Conservation (phyloP, 2,113 vertebrate genomes). For the Elgaria multicarinata region DNA sequence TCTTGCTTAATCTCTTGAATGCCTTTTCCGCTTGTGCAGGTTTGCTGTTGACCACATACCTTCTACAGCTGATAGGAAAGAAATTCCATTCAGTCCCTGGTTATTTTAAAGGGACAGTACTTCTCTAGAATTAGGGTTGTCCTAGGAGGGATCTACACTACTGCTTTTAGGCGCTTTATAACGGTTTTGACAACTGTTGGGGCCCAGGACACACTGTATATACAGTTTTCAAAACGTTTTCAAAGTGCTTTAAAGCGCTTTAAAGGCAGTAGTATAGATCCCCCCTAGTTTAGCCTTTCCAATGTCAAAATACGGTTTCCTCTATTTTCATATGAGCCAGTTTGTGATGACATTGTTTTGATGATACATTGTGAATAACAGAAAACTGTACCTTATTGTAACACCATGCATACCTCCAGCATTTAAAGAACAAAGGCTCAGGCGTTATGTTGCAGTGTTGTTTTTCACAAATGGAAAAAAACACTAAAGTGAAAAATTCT, state of each 20-base stretch:
- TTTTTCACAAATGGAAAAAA: background rate
- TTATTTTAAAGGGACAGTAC: background rate
- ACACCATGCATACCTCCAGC: background rate
- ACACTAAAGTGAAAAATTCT: background rate
- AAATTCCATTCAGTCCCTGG: background rate
- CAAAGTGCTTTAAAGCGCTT: too few species aligned
- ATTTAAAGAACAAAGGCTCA: background rate
- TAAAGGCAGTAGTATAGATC: too few species aligned
- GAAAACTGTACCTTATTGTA: background rate
- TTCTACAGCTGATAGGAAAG: constrained; percentile 22
- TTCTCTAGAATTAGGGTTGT: background rate
- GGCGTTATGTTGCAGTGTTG: background rate
- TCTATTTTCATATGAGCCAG: background rate
- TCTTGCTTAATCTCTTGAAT: constrained; percentile 43
- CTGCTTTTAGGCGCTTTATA: too few species aligned
- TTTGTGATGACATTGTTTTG: background rate
- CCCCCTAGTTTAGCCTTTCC: background rate
- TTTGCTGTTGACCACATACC: constrained; percentile 14
- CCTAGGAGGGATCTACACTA: too few species aligned
- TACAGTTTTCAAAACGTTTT: too few species aligned
- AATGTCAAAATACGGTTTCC: background rate
- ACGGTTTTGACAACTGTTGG: too few species aligned
- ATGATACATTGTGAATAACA: background rate
- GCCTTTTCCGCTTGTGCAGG: constrained; percentile 26
- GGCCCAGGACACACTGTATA: too few species aligned